These are phyloP conservation scores for Notodonta ziczac DNA, from an alignment of 2,888 invertebrate species.

Conservation along the genomic window DNA sequence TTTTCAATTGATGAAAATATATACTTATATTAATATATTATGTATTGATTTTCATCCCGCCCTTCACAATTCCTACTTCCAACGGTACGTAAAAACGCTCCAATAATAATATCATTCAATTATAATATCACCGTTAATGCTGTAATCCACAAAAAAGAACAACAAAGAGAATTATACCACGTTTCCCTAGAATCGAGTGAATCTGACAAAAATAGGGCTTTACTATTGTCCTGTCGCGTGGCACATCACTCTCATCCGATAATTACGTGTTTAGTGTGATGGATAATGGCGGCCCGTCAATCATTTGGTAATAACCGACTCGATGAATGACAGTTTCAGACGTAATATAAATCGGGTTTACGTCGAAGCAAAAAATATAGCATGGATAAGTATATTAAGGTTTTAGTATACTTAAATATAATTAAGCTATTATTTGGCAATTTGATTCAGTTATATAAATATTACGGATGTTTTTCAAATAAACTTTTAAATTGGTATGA, in stretches of 20 bases:
- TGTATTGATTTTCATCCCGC: too few relatives aligned
- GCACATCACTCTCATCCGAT: conserved; percentile 52
- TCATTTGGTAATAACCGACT: conserved; percentile 44
- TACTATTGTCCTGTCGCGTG: conserved; percentile 39
- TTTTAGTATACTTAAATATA: not conserved
- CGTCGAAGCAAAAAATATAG: not conserved
- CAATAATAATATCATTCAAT: conserved; percentile 16
- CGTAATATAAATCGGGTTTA: not conserved
- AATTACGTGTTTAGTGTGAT: conserved; percentile 49
- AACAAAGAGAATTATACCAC: conserved; percentile 38
- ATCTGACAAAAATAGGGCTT: conserved; percentile 48
- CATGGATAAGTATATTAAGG: too few relatives aligned
- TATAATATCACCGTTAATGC: conserved; percentile 30
- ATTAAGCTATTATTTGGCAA: not conserved
- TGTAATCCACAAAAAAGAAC: conserved; percentile 41
- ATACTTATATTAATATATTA: too few relatives aligned
- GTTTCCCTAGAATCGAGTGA: conserved; percentile 55
- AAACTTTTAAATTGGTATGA: too few relatives aligned
- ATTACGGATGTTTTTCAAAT: too few relatives aligned
- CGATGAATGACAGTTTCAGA: conserved; percentile 21
- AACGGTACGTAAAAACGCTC: not conserved
- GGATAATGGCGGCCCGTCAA: conserved; percentile 51
- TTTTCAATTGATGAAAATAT: too few relatives aligned
- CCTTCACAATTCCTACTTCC: too few relatives aligned
- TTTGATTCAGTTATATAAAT: too few relatives aligned